Percentiles rank a stretch among this genome's conserved stretches.
Evolutionary conservation across 2,797 vertebrate genomes (phyloP).

Genomic region (Hipposideros larvatus): DNA sequence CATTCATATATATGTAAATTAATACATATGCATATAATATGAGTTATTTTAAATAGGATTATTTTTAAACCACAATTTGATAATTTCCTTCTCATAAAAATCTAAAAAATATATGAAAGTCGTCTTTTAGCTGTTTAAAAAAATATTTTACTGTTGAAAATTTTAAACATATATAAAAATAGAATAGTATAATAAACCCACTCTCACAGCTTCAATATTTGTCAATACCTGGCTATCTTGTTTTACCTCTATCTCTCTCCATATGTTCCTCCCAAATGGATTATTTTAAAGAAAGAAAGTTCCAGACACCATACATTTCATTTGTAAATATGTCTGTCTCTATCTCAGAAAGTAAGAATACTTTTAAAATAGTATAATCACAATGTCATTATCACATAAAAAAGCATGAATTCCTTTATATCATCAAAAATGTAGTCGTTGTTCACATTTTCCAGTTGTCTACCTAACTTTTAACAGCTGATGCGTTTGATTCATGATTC

Average conservation of each 20-base stretch:
- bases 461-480: background rate
- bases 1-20: background rate
- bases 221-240: background rate
- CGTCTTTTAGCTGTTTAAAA: slow-evolving; percentile 31
- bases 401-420: slow-evolving; percentile 4
- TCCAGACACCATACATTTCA: background rate
- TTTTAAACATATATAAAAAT: slow-evolving; percentile 5
- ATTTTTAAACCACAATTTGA: slow-evolving; percentile 25
- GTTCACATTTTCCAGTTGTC: background rate
- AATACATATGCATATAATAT: background rate
- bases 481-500: slow-evolving; percentile 17
- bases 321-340: slow-evolving; percentile 46
- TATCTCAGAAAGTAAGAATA: slow-evolving; percentile 7
- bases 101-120: background rate
- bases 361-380: background rate
- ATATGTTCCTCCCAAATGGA: background rate
- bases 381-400: background rate
- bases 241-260: background rate
- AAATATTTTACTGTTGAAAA: background rate
- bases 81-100: slow-evolving; percentile 17
- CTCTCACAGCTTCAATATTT: background rate
- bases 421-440: slow-evolving; percentile 12
- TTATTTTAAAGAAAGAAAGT: slow-evolving; percentile 42
- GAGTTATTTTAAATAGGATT: slow-evolving; percentile 53
- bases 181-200: background rate